Base-by-base conservation (phyloP, 2,888 invertebrate genomes). In the Erebia ligea region DNA sequence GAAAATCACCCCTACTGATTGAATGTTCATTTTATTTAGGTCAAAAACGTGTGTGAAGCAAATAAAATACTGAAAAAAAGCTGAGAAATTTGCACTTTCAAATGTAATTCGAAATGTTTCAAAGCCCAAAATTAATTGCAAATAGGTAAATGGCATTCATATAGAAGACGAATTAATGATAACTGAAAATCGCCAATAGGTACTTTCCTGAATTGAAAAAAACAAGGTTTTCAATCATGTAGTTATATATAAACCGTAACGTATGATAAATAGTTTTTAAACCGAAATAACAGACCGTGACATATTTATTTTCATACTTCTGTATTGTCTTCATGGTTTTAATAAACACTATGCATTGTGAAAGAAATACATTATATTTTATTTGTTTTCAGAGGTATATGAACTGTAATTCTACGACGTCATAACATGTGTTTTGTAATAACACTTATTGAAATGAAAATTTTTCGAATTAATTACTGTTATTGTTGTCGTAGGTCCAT, bases 251-350 rank as follows among this genome's bases (percentile, higher is more conserved):
- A 11, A 45, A 21, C 10, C 6, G 11, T 21, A 45, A 13, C 13
- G 11, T 15, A 42, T 9, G 13, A 21, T 19, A 54, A 62, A 62
- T 19, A 21, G 21, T 62, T 62, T 48, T 45, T 15, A 21, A 62
- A 48, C 21, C 45, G 19, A 45, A 61, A 61, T 61, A 61, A 61
- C 13, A 61, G 61, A 62, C 62, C 62, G 48, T 62, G 21, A 62
- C 62, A 62, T 45, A 62, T 48, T n/a, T n/a, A n/a, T 48, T 64
- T 52, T 34, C 11, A 17, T 21, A 54, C 25, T 21, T 48, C 45
- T 48, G 19, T 48, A 62, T 48, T 48, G 62, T 61, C 13, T 11
- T 61, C 34, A n/a, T 10, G 17, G 54, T 19, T 10, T 54, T 19
- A 11, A 54, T 10, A 54, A 54, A 19, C 1, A 54, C 3, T 17